These are phyloP conservation scores for Upupa epops DNA, from an alignment of 2,113 vertebrate genomes.

Conservation along the genomic window DNA sequence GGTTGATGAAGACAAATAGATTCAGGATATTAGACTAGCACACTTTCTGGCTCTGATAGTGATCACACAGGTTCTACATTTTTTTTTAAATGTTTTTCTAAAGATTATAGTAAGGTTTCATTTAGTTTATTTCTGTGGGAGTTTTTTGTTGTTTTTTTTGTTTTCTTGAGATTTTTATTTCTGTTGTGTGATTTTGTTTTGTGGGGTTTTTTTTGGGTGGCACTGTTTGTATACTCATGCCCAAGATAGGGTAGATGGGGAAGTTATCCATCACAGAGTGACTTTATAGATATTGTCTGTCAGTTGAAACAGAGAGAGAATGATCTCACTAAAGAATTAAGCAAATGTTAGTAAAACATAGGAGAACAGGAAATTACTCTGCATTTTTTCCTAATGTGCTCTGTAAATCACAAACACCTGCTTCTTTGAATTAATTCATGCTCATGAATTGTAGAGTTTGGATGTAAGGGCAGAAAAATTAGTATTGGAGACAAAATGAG, in stretches of 20 bases:
- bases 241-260: neutral
- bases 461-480: neutral
- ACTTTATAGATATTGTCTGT: neutral
- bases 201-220: rapidly evolving
- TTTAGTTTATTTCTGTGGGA: too few relatives aligned
- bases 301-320: neutral
- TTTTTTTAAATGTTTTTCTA: neutral
- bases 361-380: neutral
- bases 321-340: neutral
- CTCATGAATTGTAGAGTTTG: neutral
- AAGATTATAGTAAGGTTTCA: neutral
- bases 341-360: neutral
- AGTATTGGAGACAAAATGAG: neutral
- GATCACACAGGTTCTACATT: neutral
- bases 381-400: neutral
- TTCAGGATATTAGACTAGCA: neutral
- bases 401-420: neutral
- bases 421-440: neutral
- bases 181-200: neutral
- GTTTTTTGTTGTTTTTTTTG: neutral
- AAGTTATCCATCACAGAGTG: neutral
- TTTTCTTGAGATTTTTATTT: neutral
- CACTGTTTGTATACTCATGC: neutral
- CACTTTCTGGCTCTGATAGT: neutral
- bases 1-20: neutral